Percentiles rank a stretch among this genome's conserved stretches.
Conservation (phyloP, 2,113 vertebrate species). For the Anarhynchus alexandrinus region DNA sequence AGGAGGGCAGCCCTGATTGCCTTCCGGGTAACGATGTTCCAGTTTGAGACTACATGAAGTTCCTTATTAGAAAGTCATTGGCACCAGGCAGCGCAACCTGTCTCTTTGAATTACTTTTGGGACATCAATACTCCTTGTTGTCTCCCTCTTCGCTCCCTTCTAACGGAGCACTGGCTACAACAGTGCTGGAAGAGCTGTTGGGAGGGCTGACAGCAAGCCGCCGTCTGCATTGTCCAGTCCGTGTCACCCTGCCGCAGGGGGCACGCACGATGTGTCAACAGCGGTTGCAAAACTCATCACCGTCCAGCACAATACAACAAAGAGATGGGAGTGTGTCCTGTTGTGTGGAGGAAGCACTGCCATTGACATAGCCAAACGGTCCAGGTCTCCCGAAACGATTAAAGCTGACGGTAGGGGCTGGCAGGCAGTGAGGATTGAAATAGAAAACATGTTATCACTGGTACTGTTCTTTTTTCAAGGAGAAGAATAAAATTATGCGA, state of each 20-base stretch:
- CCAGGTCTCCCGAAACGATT: neutral
- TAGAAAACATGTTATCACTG: neutral
- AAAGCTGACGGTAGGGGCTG: neutral
- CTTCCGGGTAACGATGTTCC: neutral
- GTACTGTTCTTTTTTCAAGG: neutral
- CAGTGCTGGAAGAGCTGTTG: neutral
- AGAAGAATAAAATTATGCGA: neutral
- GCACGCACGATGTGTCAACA: neutral
- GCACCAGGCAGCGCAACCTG: neutral
- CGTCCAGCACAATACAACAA: rapidly evolving
- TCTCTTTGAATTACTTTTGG: neutral
- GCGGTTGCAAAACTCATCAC: neutral
- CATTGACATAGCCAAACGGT: rapidly evolving
- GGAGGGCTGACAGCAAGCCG: neutral
- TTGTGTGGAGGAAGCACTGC: neutral
- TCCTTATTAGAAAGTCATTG: neutral
- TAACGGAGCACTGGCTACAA: neutral
- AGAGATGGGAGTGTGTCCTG: rapidly evolving
- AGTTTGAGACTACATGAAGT: neutral
- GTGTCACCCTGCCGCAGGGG: neutral
- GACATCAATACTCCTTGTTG: neutral
- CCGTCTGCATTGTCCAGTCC: neutral
- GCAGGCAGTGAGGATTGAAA: neutral
- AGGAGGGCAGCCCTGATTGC: neutral
- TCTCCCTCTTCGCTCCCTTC: neutral